A percentile compares a stretch with the other conserved stretches of the same genome.
Conservation (phyloP, 2,888 invertebrate species). For the Spodoptera littoralis region DNA sequence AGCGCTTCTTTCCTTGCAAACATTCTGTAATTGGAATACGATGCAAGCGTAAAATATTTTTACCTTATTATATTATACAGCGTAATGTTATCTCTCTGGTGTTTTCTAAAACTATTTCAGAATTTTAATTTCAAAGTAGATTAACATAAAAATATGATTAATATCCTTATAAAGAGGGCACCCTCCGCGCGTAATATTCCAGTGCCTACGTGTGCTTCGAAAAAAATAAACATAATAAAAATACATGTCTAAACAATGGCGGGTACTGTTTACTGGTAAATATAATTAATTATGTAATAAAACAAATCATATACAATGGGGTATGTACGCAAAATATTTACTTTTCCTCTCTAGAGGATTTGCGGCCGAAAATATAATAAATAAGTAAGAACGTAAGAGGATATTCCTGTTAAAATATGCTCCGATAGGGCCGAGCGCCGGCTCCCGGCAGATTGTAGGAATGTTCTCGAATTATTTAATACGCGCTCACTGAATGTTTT, state of each 20-base stretch:
- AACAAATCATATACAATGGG: slow-evolving; percentile 37
- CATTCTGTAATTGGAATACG: too few species aligned
- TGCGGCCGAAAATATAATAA: slow-evolving; percentile 45
- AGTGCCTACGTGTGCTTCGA: neutral
- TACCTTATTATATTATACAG: too few species aligned
- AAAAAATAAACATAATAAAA: neutral
- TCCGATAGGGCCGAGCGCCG: slow-evolving; percentile 20
- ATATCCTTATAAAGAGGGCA: too few species aligned
- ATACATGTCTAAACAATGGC: neutral
- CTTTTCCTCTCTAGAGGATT: slow-evolving; percentile 42
- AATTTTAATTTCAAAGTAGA: too few species aligned
- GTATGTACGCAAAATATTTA: slow-evolving; percentile 36
- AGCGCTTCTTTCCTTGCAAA: too few species aligned
- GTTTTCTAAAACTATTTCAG: too few species aligned
- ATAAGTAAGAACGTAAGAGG: slow-evolving; percentile 47
- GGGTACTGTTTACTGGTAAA: slow-evolving; percentile 8
- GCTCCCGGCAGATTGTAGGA: slow-evolving; percentile 16
- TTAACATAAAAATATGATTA: too few species aligned
- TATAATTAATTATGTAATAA: slow-evolving; percentile 33
- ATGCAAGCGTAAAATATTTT: too few species aligned
- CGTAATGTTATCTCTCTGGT: too few species aligned
- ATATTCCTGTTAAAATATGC: slow-evolving; percentile 52
- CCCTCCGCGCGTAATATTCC: too few species aligned
- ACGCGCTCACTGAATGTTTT: slow-evolving; percentile 8
- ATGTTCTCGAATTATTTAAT: slow-evolving; percentile 41